Evolutionary conservation across 2,888 invertebrate species (phyloP).

Genomic region (Epistrophe grossulariae): DNA sequence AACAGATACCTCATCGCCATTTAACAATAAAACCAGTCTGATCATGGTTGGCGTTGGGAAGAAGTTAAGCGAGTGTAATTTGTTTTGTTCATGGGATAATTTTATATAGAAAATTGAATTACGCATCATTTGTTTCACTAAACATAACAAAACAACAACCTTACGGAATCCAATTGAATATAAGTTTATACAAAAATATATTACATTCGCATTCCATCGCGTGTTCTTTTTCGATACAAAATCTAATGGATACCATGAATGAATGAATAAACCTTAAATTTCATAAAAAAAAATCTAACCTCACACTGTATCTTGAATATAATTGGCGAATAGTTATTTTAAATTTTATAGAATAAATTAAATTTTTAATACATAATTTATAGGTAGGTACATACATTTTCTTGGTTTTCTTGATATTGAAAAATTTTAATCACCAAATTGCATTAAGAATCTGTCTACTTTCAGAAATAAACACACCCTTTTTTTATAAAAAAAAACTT

Average conservation of each 20-base stretch:
- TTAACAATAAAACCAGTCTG: background rate
- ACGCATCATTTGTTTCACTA: background rate
- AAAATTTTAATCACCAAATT: constrained; percentile 6
- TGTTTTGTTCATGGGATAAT: background rate
- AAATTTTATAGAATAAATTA: background rate
- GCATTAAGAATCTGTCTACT: constrained; percentile 29
- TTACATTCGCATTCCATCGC: background rate
- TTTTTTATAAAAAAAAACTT: constrained; percentile 7
- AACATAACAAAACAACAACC: background rate
- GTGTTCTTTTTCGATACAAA: background rate
- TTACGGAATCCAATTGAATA: background rate
- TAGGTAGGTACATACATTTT: constrained; percentile 65
- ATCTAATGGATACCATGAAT: background rate
- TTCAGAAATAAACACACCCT: constrained; percentile 45
- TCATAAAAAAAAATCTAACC: background rate
- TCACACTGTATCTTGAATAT: constrained; percentile 27
- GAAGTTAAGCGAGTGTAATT: background rate
- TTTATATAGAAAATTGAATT: background rate
- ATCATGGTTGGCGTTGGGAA: background rate
- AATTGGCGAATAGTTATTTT: constrained; percentile 32
- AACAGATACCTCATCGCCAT: background rate
- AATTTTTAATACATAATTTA: background rate
- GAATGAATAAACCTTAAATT: background rate
- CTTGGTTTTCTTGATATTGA: constrained; percentile 1
- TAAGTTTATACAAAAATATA: too few relatives aligned